These are phyloP conservation scores for Ypsolopha sequella DNA, from an alignment of 2,888 invertebrate species.

Conservation along the genomic window DNA sequence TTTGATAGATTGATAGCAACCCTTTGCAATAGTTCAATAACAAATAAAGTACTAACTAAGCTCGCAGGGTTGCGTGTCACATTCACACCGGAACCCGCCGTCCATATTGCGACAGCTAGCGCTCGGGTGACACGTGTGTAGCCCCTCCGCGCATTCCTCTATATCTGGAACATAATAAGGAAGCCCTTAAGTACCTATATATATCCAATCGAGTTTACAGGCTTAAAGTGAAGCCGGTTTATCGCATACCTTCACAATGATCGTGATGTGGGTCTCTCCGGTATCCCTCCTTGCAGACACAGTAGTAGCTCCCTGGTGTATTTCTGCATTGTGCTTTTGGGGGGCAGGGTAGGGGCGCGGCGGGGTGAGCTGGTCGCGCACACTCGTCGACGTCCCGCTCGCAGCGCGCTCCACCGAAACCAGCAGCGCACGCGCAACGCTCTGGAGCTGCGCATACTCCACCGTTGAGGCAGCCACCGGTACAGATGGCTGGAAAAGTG, in stretches of 20 bases:
- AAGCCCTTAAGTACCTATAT: too few species aligned
- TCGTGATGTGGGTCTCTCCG: conserved; percentile 66
- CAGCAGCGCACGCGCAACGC: conserved; percentile 82
- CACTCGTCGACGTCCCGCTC: conserved; percentile 92
- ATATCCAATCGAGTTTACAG: background rate
- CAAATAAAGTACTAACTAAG: conserved; percentile 61
- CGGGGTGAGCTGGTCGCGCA: conserved; percentile 76
- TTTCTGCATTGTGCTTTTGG: conserved; percentile 85
- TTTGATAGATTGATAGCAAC: too few species aligned
- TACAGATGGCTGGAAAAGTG: conserved; percentile 79
- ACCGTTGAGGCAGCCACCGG: conserved; percentile 85
- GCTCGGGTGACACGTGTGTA: conserved; percentile 84
- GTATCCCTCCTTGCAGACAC: conserved; percentile 86
- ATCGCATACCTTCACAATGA: conserved; percentile 73
- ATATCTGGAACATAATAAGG: conserved; percentile 72
- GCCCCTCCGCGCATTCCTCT: conserved; percentile 83
- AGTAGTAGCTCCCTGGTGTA: conserved; percentile 92
- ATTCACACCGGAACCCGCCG: conserved; percentile 84
- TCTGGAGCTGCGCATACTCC: conserved; percentile 84
- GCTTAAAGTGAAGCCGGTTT: background rate
- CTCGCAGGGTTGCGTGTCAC: conserved; percentile 74
- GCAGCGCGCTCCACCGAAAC: conserved; percentile 86
- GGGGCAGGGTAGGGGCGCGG: conserved; percentile 79
- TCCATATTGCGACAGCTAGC: conserved; percentile 84
- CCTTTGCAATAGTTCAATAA: too few species aligned